These are phyloP conservation scores for Colinus virginianus DNA, from an alignment of 2,113 vertebrate species.

Conservation along the genomic window DNA sequence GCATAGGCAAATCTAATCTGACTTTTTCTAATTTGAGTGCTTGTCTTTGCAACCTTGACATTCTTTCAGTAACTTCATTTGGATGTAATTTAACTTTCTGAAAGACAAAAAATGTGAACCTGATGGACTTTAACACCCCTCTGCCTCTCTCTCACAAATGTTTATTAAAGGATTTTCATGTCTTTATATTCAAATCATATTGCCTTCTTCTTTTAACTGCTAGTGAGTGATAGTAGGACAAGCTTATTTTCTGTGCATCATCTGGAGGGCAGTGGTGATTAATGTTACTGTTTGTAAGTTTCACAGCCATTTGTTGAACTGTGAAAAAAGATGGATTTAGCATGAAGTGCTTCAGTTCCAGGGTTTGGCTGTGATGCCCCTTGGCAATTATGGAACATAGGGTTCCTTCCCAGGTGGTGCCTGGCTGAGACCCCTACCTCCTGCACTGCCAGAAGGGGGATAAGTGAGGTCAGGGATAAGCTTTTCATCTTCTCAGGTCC, in stretches of 20 bases:
- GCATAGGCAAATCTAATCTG: conserved; percentile 58
- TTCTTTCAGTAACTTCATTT: conserved; percentile 41
- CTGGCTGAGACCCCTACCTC: neutral
- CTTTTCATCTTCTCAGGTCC: neutral
- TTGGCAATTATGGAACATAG: neutral
- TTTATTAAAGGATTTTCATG: neutral
- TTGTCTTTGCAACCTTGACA: conserved; percentile 61
- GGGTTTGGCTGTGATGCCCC: neutral
- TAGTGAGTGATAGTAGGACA: neutral
- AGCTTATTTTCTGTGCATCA: neutral
- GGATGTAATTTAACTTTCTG: conserved; percentile 15
- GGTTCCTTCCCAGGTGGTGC: neutral
- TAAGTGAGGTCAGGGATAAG: neutral
- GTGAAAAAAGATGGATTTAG: neutral
- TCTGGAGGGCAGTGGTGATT: neutral
- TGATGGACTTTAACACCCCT: conserved; percentile 31
- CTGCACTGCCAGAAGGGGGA: neutral
- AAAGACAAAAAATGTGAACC: neutral
- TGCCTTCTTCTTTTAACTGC: neutral
- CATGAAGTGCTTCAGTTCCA: neutral
- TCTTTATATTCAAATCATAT: neutral
- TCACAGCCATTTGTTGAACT: neutral
- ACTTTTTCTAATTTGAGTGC: conserved; percentile 54
- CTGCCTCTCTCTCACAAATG: conserved; percentile 59
- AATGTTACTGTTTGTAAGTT: neutral